A percentile compares a stretch with the other conserved stretches of the same genome.
phyloP scores from a whole-genome alignment of 2,888 invertebrate genomes.

The Syritta pipiens region DNA sequence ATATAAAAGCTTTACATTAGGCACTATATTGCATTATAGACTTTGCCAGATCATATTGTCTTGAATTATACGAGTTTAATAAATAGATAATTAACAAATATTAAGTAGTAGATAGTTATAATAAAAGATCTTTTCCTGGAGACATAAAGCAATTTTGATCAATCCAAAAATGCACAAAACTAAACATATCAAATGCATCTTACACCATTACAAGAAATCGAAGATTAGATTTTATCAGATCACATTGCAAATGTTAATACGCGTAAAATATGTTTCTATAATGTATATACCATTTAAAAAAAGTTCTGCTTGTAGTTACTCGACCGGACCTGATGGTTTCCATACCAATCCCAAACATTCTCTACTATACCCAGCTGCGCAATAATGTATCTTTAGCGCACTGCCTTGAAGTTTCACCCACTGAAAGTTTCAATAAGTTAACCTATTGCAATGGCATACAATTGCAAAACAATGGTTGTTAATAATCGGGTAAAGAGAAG shows the following conservation, averaged over 20 bases:
- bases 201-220: neutral
- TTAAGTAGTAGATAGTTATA: too few relatives aligned
- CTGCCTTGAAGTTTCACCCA: conserved; percentile 37
- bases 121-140: too few relatives aligned
- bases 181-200: too few relatives aligned
- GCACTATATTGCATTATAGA: too few relatives aligned
- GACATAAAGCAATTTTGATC: too few relatives aligned
- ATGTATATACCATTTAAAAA: conserved; percentile 21
- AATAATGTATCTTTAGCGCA: conserved; percentile 38
- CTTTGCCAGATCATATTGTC: neutral
- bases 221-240: neutral
- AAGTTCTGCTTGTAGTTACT: conserved; percentile 29
- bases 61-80: conserved; percentile 16
- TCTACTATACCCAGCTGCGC: conserved; percentile 21
- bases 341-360: conserved; percentile 42
- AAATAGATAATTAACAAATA: too few relatives aligned
- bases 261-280: neutral
- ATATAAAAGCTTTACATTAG: conserved; percentile 35
- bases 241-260: neutral
- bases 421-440: conserved; percentile 41
- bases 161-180: too few relatives aligned
- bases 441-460: conserved; percentile 50
- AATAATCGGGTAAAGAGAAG: conserved; percentile 37
- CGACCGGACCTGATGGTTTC: conserved; percentile 58
- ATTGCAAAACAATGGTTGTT: conserved; percentile 56